Evolutionary conservation across 2,888 invertebrate genomes (phyloP).

Genomic region (Charanyca ferruginea): DNA sequence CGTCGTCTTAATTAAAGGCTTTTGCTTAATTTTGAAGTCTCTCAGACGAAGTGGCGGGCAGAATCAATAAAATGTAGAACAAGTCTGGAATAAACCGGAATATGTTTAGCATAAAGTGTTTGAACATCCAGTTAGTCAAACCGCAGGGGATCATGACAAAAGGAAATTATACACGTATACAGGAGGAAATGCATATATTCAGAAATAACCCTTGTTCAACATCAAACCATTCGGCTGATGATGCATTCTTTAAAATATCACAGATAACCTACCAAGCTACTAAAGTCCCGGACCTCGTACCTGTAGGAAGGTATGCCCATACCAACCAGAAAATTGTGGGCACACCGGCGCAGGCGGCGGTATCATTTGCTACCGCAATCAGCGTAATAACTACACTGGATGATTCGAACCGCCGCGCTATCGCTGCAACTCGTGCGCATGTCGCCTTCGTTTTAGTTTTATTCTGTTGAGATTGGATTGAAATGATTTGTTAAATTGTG

Average conservation of each 20-base stretch:
- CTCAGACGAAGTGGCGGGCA: too few species aligned
- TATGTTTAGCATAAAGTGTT: not conserved
- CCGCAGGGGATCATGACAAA: too few species aligned
- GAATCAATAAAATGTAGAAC: too few species aligned
- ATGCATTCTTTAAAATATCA: not conserved
- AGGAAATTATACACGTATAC: not conserved
- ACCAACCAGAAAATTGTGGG: constrained; percentile 54
- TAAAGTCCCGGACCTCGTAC: constrained; percentile 30
- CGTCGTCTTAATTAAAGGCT: too few species aligned
- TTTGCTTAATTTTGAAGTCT: too few species aligned
- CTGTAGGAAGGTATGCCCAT: constrained; percentile 40
- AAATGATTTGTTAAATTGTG: constrained; percentile 38
- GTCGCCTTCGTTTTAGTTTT: constrained; percentile 36
- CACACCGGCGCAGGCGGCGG: constrained; percentile 43
- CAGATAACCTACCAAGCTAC: constrained; percentile 7
- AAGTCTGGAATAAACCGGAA: too few species aligned
- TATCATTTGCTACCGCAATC: constrained; percentile 68
- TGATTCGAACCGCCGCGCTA: constrained; percentile 54
- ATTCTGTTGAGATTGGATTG: constrained; percentile 31
- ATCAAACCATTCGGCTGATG: not conserved
- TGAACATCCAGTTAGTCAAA: not conserved
- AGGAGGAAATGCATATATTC: too few species aligned
- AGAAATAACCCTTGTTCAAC: not conserved
- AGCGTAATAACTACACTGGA: constrained; percentile 64
- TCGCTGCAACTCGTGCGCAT: constrained; percentile 55